Evolutionary conservation across 2,797 vertebrate species (phyloP).

Genomic region (Galagoides demidoff): DNA sequence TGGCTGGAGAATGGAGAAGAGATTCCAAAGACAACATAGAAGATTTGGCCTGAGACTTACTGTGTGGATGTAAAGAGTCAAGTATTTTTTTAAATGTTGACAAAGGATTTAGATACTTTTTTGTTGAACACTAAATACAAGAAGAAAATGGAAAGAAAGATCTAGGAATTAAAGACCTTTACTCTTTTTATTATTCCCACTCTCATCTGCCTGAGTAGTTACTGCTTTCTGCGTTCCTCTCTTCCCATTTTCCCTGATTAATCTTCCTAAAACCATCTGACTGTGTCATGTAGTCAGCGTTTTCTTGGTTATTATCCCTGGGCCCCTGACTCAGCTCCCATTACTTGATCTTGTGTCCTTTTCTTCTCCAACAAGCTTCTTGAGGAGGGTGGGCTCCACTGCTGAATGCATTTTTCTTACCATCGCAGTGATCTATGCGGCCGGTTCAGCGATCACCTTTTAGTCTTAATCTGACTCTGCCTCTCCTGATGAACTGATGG

Average conservation of each 20-base stretch:
- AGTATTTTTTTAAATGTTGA: neutral
- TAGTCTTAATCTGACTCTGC: neutral
- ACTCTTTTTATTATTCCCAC: constrained; percentile 8
- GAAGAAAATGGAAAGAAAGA: neutral
- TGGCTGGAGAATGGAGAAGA: neutral
- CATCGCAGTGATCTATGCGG: neutral
- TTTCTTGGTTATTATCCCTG: neutral
- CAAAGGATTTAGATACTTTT: neutral
- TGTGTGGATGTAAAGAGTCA: neutral
- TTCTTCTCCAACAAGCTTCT: neutral
- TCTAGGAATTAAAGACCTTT: neutral
- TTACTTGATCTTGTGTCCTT: neutral
- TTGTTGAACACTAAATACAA: neutral
- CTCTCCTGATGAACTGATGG: neutral
- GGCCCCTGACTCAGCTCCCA: neutral
- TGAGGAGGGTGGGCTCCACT: neutral
- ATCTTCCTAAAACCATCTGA: neutral
- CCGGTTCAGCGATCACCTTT: neutral
- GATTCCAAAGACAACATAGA: neutral
- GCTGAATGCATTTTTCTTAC: neutral
- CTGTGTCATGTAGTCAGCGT: neutral
- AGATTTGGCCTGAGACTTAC: neutral
- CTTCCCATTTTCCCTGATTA: neutral
- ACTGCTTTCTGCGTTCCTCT: neutral
- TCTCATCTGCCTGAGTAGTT: constrained; percentile 12